Conservation (phyloP, 2,113 vertebrate genomes). For the Ia io region DNA sequence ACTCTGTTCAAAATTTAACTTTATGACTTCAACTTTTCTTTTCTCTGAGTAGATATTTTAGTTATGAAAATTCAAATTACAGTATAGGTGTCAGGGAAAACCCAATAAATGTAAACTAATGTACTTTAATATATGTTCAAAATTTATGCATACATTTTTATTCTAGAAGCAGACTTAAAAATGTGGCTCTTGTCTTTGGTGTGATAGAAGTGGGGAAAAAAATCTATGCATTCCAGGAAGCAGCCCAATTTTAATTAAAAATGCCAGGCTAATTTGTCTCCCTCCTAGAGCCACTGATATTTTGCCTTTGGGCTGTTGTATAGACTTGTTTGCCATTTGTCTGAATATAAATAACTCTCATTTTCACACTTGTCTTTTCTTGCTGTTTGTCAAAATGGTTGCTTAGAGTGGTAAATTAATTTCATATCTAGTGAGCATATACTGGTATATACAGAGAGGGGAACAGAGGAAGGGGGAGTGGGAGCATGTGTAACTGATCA, state of each 20-base stretch:
- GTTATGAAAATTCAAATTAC: conserved; percentile 59
- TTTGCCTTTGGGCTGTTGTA: conserved; percentile 78
- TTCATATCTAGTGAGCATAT: conserved; percentile 61
- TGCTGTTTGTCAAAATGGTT: conserved; percentile 72
- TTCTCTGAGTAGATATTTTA: conserved; percentile 35
- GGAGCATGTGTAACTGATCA: conserved; percentile 16
- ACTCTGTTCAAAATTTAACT: conserved; percentile 35
- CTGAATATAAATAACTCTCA: conserved; percentile 83
- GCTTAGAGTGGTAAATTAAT: conserved; percentile 74
- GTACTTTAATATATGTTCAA: conserved; percentile 38
- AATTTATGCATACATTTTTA: conserved; percentile 50
- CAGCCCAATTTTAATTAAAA: conserved; percentile 79
- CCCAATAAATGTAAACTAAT: conserved; percentile 44
- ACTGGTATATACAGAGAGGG: neutral
- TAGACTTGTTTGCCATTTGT: conserved; percentile 76
- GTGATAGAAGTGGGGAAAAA: conserved; percentile 40
- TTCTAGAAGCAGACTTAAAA: conserved; percentile 63
- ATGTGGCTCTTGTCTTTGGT: conserved; percentile 49
- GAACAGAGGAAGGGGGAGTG: neutral
- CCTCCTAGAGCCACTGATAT: conserved; percentile 64
- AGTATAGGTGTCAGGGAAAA: conserved; percentile 35
- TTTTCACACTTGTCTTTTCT: conserved; percentile 81
- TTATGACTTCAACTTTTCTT: conserved; percentile 37
- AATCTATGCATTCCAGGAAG: conserved; percentile 65
- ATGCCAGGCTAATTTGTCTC: conserved; percentile 81